Conservation (phyloP, 2,113 vertebrate species). For the Esox niger region DNA sequence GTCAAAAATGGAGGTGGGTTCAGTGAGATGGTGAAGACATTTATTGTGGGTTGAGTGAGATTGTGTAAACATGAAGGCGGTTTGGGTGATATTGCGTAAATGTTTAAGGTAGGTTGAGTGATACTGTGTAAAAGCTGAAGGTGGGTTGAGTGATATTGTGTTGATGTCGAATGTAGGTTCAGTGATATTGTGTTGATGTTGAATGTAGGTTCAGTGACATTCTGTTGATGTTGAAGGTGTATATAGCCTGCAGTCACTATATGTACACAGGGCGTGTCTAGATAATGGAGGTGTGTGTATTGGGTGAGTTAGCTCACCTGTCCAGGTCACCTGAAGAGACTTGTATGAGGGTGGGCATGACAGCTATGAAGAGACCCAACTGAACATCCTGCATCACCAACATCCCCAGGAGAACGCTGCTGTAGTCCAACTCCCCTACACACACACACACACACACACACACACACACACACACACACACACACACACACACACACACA, state of each 20-base stretch:
- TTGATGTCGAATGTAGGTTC: too few species aligned
- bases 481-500: neutral
- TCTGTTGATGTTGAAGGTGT: neutral
- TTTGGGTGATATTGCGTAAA: too few species aligned
- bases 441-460: slow-evolving; percentile 8
- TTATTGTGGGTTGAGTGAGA: neutral
- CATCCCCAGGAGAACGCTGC: slow-evolving; percentile 90
- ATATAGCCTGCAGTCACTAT: neutral
- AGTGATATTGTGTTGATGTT: too few species aligned
- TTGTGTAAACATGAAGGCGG: too few species aligned
- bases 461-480: slow-evolving; percentile 5
- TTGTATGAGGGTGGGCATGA: slow-evolving; percentile 91
- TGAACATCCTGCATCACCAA: slow-evolving; percentile 97
- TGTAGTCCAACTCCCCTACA: slow-evolving; percentile 90
- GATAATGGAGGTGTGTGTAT: neutral
- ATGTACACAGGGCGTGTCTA: neutral
- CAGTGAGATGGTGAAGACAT: too few species aligned
- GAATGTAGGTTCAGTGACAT: neutral
- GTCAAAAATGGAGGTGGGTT: too few species aligned
- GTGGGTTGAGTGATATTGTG: too few species aligned
- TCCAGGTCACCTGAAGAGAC: slow-evolving; percentile 77
- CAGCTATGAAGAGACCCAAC: slow-evolving; percentile 90
- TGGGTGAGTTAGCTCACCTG: slow-evolving; percentile 70
- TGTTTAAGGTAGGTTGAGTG: neutral
- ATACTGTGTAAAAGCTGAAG: too few species aligned